Evolutionary conservation across 2,113 vertebrate genomes (phyloP).

Genomic region (Chamaetylas fuelleborni): DNA sequence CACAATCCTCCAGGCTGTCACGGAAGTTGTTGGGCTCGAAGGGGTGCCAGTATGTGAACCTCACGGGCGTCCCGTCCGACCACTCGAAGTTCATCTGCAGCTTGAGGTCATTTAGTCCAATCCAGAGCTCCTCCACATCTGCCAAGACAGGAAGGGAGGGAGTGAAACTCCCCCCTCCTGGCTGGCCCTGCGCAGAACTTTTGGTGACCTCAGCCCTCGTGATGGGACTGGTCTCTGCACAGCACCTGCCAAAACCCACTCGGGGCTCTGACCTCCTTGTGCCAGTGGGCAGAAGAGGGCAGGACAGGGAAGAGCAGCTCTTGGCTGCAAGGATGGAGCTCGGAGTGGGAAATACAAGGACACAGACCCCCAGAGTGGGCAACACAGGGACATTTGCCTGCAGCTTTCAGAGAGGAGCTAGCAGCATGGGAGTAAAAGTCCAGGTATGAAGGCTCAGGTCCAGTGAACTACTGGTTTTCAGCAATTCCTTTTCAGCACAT

Average conservation of each 20-base stretch:
- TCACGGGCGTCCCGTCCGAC: slow-evolving; percentile 90
- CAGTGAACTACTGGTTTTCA: not conserved
- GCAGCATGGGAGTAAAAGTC: not conserved
- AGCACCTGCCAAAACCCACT: not conserved
- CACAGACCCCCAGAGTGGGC: fast-evolving
- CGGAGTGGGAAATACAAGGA: not conserved
- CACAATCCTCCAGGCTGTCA: slow-evolving; percentile 91
- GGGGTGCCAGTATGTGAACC: slow-evolving; percentile 95
- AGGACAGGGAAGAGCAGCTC: not conserved
- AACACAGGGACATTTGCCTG: not conserved
- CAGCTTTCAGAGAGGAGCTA: not conserved
- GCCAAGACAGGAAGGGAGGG: not conserved
- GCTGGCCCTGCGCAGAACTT: not conserved
- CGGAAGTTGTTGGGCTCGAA: slow-evolving; percentile 97
- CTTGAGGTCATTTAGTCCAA: slow-evolving; percentile 90
- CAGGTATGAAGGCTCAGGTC: not conserved
- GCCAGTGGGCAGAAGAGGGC: not conserved
- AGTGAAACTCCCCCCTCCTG: not conserved
- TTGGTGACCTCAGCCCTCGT: fast-evolving
- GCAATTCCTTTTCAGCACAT: not conserved
- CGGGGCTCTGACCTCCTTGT: not conserved
- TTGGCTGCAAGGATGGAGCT: not conserved
- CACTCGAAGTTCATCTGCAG: slow-evolving; percentile 98
- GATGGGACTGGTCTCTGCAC: not conserved
- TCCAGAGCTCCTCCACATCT: slow-evolving; percentile 95